These are phyloP conservation scores for Bufotes viridis DNA, from an alignment of 2,797 vertebrate species.

Conservation along the genomic window DNA sequence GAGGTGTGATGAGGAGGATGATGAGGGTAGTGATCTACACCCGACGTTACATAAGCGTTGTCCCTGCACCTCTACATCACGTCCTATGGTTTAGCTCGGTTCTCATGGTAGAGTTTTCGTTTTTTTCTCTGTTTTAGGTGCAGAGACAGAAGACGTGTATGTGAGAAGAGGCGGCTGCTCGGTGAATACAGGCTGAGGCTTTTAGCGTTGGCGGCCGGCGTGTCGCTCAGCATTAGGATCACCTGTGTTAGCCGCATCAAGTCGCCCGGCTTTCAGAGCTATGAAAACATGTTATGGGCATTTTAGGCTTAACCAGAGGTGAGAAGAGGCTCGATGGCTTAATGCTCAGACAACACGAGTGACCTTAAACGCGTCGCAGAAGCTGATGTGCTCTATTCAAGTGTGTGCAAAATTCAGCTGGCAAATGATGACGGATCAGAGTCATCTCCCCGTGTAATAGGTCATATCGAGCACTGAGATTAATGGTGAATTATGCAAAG, in stretches of 20 bases:
- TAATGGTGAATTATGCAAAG: not conserved
- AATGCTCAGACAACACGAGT: slow-evolving; percentile 45
- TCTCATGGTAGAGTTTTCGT: not conserved
- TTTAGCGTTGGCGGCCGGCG: slow-evolving; percentile 47
- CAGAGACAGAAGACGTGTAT: not conserved
- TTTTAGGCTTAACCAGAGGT: slow-evolving; percentile 56
- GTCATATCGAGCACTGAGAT: not conserved
- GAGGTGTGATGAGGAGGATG: no score
- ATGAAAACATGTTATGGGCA: slow-evolving; percentile 56
- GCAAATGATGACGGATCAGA: slow-evolving; percentile 13
- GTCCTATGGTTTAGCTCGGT: no score
- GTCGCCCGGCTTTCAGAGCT: slow-evolving; percentile 43
- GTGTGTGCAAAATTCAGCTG: slow-evolving; percentile 19
- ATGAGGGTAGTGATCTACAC: no score
- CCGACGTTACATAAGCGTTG: no score
- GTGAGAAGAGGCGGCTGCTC: not conserved
- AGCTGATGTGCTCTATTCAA: slow-evolving; percentile 29
- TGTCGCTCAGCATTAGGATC: slow-evolving; percentile 59
- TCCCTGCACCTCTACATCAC: no score
- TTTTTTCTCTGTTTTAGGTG: not conserved
- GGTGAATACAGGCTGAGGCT: slow-evolving; percentile 25
- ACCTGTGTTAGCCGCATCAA: slow-evolving; percentile 53
- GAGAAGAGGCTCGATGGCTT: slow-evolving; percentile 58
- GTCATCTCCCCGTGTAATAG: slow-evolving; percentile 18
- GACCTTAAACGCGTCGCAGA: slow-evolving; percentile 53